Conservation (phyloP, 2,888 invertebrate species). For the Trissolcus brochymenae region DNA sequence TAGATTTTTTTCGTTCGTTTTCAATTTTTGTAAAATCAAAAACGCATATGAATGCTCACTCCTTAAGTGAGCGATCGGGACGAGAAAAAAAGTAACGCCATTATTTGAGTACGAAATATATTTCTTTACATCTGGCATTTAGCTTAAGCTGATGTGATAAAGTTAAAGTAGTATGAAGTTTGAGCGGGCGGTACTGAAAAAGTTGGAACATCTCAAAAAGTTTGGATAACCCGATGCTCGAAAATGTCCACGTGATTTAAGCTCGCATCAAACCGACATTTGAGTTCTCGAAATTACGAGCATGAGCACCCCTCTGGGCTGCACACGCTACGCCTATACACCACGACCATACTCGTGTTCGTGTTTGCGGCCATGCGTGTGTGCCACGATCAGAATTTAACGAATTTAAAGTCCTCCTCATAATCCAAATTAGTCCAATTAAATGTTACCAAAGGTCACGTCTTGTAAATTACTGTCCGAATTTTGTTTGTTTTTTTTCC, state of each 20-base stretch:
- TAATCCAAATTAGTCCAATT: slow-evolving; percentile 50
- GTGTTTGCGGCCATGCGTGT: slow-evolving; percentile 16
- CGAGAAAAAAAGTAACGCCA: slow-evolving; percentile 7
- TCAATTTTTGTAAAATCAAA: too few species aligned
- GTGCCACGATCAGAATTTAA: slow-evolving; percentile 49
- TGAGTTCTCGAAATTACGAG: slow-evolving; percentile 54
- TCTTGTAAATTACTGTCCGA: slow-evolving; percentile 35
- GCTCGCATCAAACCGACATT: slow-evolving; percentile 51
- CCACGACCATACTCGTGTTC: not conserved
- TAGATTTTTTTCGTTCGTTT: too few species aligned
- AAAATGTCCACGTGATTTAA: slow-evolving; percentile 56
- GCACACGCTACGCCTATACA: slow-evolving; percentile 27
- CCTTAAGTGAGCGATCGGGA: slow-evolving; percentile 20
- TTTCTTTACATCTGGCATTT: slow-evolving; percentile 46
- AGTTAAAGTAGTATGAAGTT: slow-evolving; percentile 57
- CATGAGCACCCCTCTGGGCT: slow-evolving; percentile 49
- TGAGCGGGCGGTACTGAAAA: slow-evolving; percentile 49
- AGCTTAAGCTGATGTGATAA: slow-evolving; percentile 49
- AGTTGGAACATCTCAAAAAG: slow-evolving; percentile 54
- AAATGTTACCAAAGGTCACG: slow-evolving; percentile 41
- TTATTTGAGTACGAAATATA: slow-evolving; percentile 18
- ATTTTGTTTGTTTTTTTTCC: not conserved
- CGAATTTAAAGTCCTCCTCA: slow-evolving; percentile 50
- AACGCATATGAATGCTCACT: not conserved
- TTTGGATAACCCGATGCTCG: slow-evolving; percentile 55